These are phyloP conservation scores for Listrodromus nycthemerus DNA, from an alignment of 2,888 invertebrate genomes.

Conservation along the genomic window DNA sequence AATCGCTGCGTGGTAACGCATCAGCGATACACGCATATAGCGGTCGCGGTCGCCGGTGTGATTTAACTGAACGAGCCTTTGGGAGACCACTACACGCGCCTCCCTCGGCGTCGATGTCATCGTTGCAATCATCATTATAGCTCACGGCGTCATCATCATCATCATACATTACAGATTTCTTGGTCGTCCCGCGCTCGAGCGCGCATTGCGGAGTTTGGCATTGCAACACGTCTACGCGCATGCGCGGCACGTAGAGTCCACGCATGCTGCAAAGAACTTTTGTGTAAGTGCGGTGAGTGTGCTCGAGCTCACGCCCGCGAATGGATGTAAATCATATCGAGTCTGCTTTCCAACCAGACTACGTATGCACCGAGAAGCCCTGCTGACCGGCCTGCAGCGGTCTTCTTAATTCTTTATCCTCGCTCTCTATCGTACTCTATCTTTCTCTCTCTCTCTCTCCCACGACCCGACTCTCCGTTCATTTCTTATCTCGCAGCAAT, in stretches of 20 bases:
- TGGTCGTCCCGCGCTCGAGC: slow-evolving; percentile 35
- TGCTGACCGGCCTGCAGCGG: slow-evolving; percentile 51
- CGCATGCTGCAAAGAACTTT: slow-evolving; percentile 17
- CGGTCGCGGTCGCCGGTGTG: slow-evolving; percentile 20
- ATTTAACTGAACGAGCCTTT: slow-evolving; percentile 55
- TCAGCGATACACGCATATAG: slow-evolving; percentile 14
- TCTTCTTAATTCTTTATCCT: slow-evolving; percentile 66
- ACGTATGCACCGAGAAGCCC: slow-evolving; percentile 13
- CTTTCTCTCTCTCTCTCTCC: slow-evolving; percentile 10
- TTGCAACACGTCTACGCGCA: slow-evolving; percentile 8
- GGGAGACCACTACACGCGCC: slow-evolving; percentile 13
- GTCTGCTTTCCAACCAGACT: slow-evolving; percentile 53
- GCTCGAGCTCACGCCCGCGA: slow-evolving; percentile 55
- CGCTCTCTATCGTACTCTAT: slow-evolving; percentile 5
- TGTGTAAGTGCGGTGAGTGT: slow-evolving; percentile 52
- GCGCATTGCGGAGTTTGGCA: slow-evolving; percentile 41
- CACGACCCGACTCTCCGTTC: slow-evolving; percentile 50
- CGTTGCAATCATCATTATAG: slow-evolving; percentile 65
- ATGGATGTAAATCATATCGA: slow-evolving; percentile 71
- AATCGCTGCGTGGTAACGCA: slow-evolving; percentile 20
- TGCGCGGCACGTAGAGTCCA: slow-evolving; percentile 10
- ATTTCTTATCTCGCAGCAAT: slow-evolving; percentile 68
- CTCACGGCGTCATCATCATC: slow-evolving; percentile 65
- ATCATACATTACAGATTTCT: slow-evolving; percentile 61
- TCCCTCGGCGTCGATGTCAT: slow-evolving; percentile 58